Percentiles rank a stretch among this genome's conserved stretches.
phyloP scores from a whole-genome alignment of 2,113 vertebrate genomes.

The Carassius carassius region DNA sequence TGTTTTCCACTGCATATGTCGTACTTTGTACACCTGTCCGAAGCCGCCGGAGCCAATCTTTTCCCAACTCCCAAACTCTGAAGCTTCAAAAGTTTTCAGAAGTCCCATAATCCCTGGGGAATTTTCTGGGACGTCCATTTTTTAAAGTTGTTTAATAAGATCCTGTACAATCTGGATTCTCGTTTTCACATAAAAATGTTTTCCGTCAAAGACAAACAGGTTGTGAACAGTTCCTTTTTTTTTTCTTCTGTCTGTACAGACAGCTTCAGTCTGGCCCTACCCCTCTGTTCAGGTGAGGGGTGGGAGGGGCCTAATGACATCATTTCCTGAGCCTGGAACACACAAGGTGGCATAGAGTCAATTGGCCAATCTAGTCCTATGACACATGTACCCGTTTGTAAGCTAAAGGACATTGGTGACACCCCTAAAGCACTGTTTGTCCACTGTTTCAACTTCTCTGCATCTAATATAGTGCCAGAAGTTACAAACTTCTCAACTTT shows the following conservation, averaged over 20 bases:
- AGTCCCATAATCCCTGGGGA: conserved; percentile 87
- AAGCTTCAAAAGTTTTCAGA: conserved; percentile 86
- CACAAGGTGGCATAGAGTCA: not conserved
- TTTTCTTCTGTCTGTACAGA: conserved; percentile 58
- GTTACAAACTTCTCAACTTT: conserved; percentile 2
- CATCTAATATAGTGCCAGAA: not conserved
- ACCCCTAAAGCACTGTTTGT: not conserved
- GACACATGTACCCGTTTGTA: not conserved
- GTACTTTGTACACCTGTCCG: conserved; percentile 96
- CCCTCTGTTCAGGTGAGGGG: conserved; percentile 80
- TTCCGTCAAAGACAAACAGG: conserved; percentile 55
- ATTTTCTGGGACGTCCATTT: conserved; percentile 82
- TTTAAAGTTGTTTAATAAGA: conserved; percentile 56
- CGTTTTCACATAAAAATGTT: conserved; percentile 54
- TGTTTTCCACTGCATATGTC: conserved; percentile 96
- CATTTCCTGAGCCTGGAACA: conserved; percentile 73
- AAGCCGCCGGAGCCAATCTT: conserved; percentile 96
- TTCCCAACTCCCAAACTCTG: conserved; percentile 91
- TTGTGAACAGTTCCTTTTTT: conserved; percentile 74
- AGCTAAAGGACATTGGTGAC: not conserved
- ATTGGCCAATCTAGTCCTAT: not conserved
- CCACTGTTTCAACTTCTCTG: conserved; percentile 4
- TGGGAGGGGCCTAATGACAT: conserved; percentile 70
- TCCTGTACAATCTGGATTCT: conserved; percentile 51
- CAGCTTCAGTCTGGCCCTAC: conserved; percentile 60